Percentiles rank a stretch among this genome's conserved stretches.
These are phyloP conservation scores for Trichosurus vulpecula DNA, from an alignment of 2,797 vertebrate genomes.

Conservation along the genomic window DNA sequence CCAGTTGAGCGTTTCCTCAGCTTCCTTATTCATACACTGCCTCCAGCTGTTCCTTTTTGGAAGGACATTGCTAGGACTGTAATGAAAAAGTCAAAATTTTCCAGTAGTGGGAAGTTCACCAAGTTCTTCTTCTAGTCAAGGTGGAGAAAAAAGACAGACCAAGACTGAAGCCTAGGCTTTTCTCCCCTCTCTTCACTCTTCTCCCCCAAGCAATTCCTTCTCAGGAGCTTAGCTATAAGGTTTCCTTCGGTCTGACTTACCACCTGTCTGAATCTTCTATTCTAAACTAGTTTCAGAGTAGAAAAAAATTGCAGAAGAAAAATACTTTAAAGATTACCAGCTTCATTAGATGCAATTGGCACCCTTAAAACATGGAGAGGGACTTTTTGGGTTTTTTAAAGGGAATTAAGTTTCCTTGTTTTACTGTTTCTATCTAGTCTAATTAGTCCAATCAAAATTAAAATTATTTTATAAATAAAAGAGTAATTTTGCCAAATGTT, in stretches of 20 bases:
- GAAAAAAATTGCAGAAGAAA: background rate
- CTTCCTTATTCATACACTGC: background rate
- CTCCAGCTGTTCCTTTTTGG: background rate
- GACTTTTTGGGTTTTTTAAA: background rate
- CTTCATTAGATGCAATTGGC: background rate
- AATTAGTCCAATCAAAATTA: background rate
- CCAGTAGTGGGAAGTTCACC: background rate
- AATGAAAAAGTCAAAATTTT: background rate
- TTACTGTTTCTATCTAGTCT: background rate
- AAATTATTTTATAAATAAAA: background rate
- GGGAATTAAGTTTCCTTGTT: background rate
- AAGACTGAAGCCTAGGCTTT: background rate
- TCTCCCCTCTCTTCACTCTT: background rate
- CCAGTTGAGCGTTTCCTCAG: background rate
- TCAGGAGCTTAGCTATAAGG: background rate
- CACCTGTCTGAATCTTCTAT: background rate
- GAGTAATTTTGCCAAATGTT: background rate
- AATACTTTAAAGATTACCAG: background rate
- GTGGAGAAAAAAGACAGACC: background rate
- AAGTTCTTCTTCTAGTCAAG: background rate
- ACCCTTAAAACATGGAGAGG: background rate
- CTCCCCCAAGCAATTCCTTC: background rate
- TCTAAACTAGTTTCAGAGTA: background rate
- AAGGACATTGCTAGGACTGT: background rate
- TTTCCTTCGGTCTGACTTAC: background rate